A percentile compares a stretch with the other conserved stretches of the same genome.
Conservation (phyloP, 2,888 invertebrate genomes). For the Thera britannica region DNA sequence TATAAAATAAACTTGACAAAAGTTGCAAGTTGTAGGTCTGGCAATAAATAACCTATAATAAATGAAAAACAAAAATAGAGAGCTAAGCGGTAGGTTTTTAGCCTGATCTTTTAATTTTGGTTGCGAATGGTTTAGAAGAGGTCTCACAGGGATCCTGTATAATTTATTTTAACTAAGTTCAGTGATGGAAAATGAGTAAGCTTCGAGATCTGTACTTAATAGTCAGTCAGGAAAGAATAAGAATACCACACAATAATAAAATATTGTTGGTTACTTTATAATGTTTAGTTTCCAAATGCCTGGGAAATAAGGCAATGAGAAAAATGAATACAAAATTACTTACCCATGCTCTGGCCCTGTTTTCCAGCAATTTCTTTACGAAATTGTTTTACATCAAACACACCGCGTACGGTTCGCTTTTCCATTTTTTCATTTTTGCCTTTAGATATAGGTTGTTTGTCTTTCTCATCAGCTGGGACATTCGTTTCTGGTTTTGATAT, state of each 20-base stretch:
- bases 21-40: no score
- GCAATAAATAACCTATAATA: no score
- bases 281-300: not conserved
- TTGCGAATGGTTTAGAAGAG: no score
- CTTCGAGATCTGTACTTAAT: not conserved
- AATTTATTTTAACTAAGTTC: no score
- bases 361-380: constrained; percentile 81
- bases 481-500: constrained; percentile 55
- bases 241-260: not conserved
- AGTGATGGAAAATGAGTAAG: no score
- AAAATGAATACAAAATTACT: constrained; percentile 35
- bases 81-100: no score
- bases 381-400: constrained; percentile 86
- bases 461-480: constrained; percentile 37
- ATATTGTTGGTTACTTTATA: no score
- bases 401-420: constrained; percentile 48
- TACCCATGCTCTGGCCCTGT: constrained; percentile 84
- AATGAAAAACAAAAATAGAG: no score
- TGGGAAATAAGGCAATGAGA: not conserved
- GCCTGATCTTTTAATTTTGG: no score
- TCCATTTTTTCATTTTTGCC: constrained; percentile 18
- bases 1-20: no score
- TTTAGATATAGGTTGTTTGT: constrained; percentile 62
- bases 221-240: not conserved
- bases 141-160: no score